Conservation (phyloP, 2,888 invertebrate genomes). For the Drosophila kuntzei region DNA sequence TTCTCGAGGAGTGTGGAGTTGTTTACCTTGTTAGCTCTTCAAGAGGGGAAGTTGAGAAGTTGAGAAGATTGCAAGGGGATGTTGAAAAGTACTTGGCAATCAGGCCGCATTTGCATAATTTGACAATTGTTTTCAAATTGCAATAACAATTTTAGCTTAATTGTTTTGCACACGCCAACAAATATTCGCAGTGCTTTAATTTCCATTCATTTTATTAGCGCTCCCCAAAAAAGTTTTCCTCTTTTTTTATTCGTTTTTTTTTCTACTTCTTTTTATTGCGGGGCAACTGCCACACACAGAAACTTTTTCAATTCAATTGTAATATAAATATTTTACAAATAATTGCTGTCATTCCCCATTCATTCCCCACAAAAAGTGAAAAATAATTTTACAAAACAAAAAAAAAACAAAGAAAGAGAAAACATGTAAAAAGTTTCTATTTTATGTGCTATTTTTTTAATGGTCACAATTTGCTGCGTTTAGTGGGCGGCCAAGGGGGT, state of each 20-base stretch:
- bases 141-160: slow-evolving; percentile 83
- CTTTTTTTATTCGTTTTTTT: slow-evolving; percentile 16
- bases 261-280: slow-evolving; percentile 7
- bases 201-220: slow-evolving; percentile 76
- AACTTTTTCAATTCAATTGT: slow-evolving; percentile 81
- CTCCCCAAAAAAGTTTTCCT: slow-evolving; percentile 58
- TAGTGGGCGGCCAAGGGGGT: slow-evolving; percentile 47
- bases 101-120: slow-evolving; percentile 82
- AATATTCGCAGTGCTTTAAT: slow-evolving; percentile 69
- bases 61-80: neutral
- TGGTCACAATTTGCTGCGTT: slow-evolving; percentile 76
- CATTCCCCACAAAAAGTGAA: slow-evolving; percentile 35
- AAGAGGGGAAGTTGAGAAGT: slow-evolving; percentile 1
- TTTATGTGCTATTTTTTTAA: slow-evolving; percentile 73
- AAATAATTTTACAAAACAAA: slow-evolving; percentile 14
- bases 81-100: slow-evolving; percentile 58
- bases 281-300: slow-evolving; percentile 64
- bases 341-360: slow-evolving; percentile 65
- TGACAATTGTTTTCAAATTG: slow-evolving; percentile 84
- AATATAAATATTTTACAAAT: slow-evolving; percentile 81
- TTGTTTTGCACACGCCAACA: slow-evolving; percentile 74
- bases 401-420: neutral
- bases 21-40: slow-evolving; percentile 74
- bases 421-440: slow-evolving; percentile 71
- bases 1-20: slow-evolving; percentile 35